Base-by-base conservation (phyloP, 2,888 invertebrate genomes). In the Pycnomerus fuliginosus region DNA sequence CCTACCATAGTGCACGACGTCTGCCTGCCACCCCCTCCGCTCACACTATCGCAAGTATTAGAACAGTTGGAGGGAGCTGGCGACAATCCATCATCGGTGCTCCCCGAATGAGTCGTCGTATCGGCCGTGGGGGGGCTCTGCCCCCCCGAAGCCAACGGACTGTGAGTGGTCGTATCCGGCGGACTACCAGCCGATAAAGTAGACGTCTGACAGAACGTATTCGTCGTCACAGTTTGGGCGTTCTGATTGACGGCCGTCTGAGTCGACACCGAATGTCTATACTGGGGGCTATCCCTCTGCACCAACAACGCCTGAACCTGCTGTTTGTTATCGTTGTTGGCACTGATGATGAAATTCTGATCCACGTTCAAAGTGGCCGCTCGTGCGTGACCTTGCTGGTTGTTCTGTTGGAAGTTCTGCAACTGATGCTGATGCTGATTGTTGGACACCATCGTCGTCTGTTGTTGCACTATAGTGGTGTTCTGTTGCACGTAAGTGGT, bases 151-250 rank as follows among this genome's bases (percentile, higher is more conserved):
- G 84, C 85, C 43, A 83, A 75, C 8, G 90, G 90, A 70, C 89
- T 89, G 62, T 86, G 86, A 1, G 90, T 90, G 0, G 90, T 90
- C 0, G 90, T 90, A 62, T 90, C 90, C 0, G 90, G 90, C 3
- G 90, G 89, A 65, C 84, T 84, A 13, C 80, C 80, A 2, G 77
- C 75, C 4, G 58, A 60, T 41, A 68, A 62, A 13, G 70, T 67
- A 8, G 69, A 67, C 12, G 71, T 72, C 50, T 74, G 74, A 55
- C 73, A 74, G 52, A 74, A 74, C 2, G 70, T 70, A 47, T 71
- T 71, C 1, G 72, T 71, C 5, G 71, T 70, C 60, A 73, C 53
- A 53, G 74, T 58, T 56, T 79, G 67, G 48, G 65, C 62, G 48
- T 67, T 65, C 51, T 75, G 77, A 56, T 78, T 79, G 25, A 76